Evolutionary conservation across 2,797 vertebrate genomes (phyloP), one percentile per base, ranked within the genome.

Genomic region (Geotrypetes seraphini): DNA sequence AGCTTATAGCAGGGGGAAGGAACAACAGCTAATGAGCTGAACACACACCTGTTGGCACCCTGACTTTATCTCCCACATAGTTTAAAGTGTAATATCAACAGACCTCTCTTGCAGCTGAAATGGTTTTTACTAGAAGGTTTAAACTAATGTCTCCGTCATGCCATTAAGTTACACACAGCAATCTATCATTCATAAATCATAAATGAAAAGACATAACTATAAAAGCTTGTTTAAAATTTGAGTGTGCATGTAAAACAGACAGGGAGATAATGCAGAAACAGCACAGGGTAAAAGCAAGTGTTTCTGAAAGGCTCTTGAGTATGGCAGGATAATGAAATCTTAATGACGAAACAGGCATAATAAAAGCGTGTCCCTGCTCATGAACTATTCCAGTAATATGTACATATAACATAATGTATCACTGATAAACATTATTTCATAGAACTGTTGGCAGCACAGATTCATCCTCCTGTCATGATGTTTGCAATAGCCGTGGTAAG

Each of bases 41-140:
- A 57, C 11, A 61, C 58, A 62, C 23, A 69, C 63, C 59, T 70
- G 66, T 65, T 69, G 54, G 49, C 12, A 35, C 19, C 56, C 66
- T 71, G 60, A 81, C 76, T 85, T 69, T 85, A 85, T 86, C 87
- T 86, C 85, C 66, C 55, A 67, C 59, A 21, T 69, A 64, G 88
- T 88, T 93, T 86, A 93, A 94, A 90, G 75, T 89, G 91, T 92
- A 88, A 91, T 94, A 82, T 69, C 75, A 75, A 87, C 83, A 90
- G 86, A 89, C 89, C 80, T 89, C 81, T 87, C 89, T 87, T 90
- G 91, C 90, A 88, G 87, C 85, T 90, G 84, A 92, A 93, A 92
- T 93, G 89, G 84, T 90, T 92, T 95, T 87, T 86, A 89, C 87
- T 92, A 96, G 91, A 93, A 93, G 92, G 90, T 96, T 97, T 94